Percentiles rank a stretch among this genome's conserved stretches.
phyloP scores from a whole-genome alignment of 2,797 vertebrate species.

The Acanthornis magna region DNA sequence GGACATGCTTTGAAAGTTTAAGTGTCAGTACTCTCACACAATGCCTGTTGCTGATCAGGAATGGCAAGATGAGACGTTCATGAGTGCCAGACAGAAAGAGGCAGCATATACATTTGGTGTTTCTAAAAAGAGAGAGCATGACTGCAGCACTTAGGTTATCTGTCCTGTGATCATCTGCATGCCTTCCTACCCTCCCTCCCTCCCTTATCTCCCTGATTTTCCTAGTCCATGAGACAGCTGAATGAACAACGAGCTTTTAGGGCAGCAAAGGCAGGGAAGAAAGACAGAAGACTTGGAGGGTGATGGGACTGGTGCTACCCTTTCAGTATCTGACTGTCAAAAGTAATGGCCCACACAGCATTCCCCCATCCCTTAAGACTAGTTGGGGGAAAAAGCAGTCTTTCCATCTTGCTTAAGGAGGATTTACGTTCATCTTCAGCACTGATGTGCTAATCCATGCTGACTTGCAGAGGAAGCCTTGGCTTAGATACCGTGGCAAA shows the following conservation, averaged over 20 bases:
- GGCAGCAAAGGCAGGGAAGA: neutral
- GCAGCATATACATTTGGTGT: neutral
- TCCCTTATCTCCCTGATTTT: neutral
- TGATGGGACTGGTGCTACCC: neutral
- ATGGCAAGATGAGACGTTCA: neutral
- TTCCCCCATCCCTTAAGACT: neutral
- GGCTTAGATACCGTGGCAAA: neutral
- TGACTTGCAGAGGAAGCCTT: neutral
- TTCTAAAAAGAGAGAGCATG: neutral
- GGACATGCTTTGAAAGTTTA: neutral
- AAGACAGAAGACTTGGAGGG: neutral
- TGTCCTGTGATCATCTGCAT: neutral
- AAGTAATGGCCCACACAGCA: neutral
- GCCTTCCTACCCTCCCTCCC: neutral
- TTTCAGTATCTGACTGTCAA: neutral
- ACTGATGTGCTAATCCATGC: rapidly evolving
- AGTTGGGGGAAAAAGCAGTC: rapidly evolving
- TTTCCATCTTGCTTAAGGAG: neutral
- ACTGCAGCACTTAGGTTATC: neutral
- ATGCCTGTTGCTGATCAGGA: neutral
- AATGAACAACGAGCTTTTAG: rapidly evolving
- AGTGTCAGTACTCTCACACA: neutral
- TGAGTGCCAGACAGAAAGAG: neutral
- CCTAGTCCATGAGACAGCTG: neutral
- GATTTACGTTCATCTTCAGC: neutral